Evolutionary conservation across 2,113 vertebrate genomes (phyloP).

Genomic region (Albula goreensis): DNA sequence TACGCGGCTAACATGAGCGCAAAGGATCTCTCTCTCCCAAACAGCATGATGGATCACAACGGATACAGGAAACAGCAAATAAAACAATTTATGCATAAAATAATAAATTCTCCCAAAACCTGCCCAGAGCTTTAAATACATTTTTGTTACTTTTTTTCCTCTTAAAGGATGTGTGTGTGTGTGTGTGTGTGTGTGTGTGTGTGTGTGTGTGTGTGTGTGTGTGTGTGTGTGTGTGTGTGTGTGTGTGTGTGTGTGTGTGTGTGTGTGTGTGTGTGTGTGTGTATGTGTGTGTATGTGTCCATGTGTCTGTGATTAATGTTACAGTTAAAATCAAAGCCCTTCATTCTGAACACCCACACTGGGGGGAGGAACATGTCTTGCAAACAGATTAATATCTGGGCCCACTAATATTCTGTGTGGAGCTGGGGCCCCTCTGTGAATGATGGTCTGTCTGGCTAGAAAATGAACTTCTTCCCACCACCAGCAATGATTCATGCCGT

Average conservation of each 20-base stretch:
- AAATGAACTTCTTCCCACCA: slow-evolving; percentile 24
- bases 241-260: too few relatives aligned
- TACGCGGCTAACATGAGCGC: not conserved
- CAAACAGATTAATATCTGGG: slow-evolving; percentile 29
- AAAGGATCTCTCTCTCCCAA: not conserved
- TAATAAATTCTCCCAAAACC: not conserved
- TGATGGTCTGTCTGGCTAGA: slow-evolving; percentile 28
- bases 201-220: too few relatives aligned
- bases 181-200: not conserved
- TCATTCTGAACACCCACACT: slow-evolving; percentile 4
- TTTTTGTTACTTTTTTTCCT: not conserved
- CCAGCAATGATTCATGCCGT: slow-evolving; percentile 20
- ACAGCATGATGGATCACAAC: not conserved
- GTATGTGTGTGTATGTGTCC: not conserved
- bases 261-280: too few relatives aligned
- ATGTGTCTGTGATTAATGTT: slow-evolving; percentile 21
- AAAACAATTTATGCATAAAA: not conserved
- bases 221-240: too few relatives aligned
- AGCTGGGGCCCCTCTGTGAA: not conserved
- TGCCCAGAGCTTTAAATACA: slow-evolving; percentile 14
- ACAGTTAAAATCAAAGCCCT: slow-evolving; percentile 18
- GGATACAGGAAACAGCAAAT: not conserved
- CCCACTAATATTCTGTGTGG: slow-evolving; percentile 7
- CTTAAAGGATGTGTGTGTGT: not conserved
- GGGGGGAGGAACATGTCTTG: slow-evolving; percentile 4